Evolutionary conservation across 2,888 invertebrate species (phyloP), one percentile per base, ranked within the genome.

Genomic region (Nezara viridula): DNA sequence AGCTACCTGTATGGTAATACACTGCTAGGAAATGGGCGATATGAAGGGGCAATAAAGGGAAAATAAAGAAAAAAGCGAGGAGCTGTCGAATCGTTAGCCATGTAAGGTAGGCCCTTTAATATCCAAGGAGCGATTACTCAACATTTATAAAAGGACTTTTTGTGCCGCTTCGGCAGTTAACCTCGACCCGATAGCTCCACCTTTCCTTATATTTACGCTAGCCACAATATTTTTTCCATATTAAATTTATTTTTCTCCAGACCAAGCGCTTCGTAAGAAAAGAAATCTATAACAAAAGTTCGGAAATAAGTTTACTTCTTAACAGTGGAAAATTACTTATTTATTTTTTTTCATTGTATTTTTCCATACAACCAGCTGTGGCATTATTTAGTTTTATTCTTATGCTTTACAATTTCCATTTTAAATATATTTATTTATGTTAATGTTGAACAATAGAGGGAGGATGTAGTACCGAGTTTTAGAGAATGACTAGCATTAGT

Each of bases 71-170:
- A 16, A 60, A 60, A 27, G 3, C 0, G 0, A 14, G 27, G 24
- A 60, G 27, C 27, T 27, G 60, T 60, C 27, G 60, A 60, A 60
- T 27, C 40, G 24, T 7, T 24, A 24, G 40, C 77, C 77, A 77
- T 77, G 77, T 77, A 77, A 77, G 77, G 77, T 21, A 37, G 40
- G 21, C 37, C 24, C 0, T 2, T 40, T 24, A 40, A 77, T 77
- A 77, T 40, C 40, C 21, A 27, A n/a, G 24, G 9, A 73, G 40
- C 77, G 77, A 77, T 77, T 77, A 77, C 77, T 77, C 77, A 77
- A 77, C 77, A 40, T 10, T 77, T 77, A 77, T 77, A 37, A 77
- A 77, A 77, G 77, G 77, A 40, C 77, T 77, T 77, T 77, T 77
- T 40, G 24, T 40, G 40, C 77, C 40, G 40, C 40, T 77, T 77